phyloP scores from a whole-genome alignment of 64 coral and sea anemone genomes.

The Catalaphyllia jardinei region DNA sequence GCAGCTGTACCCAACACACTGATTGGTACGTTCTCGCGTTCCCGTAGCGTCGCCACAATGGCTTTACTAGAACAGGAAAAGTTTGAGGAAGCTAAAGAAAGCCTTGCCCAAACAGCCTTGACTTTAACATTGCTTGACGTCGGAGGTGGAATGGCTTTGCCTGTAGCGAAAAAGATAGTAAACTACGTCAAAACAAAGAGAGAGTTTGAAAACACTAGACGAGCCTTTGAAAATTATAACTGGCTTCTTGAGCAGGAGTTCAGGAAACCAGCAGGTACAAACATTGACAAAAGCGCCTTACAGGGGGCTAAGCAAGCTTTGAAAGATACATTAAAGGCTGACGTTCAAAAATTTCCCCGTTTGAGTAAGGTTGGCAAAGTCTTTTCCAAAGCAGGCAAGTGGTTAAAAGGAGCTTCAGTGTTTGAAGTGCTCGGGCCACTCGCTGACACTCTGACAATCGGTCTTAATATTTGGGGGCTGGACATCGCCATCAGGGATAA shows the following conservation, averaged over 20 bases:
- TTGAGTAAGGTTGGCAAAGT: constrained; percentile 14
- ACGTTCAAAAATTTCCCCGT: background rate
- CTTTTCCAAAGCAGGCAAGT: constrained; percentile 30
- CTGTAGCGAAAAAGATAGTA: background rate
- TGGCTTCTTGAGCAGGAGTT: background rate
- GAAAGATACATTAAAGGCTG: background rate
- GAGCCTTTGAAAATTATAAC: background rate
- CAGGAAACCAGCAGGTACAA: background rate
- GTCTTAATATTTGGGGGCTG: constrained; percentile 30
- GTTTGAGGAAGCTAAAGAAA: constrained; percentile 7
- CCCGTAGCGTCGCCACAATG: background rate
- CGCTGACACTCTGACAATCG: constrained; percentile 1
- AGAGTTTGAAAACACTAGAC: background rate
- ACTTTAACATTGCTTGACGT: background rate
- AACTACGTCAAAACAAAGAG: background rate
- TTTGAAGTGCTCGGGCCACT: constrained; percentile 13
- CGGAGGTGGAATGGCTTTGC: constrained; percentile 13
- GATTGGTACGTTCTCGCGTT: background rate
- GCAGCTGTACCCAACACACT: background rate
- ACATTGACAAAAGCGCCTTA: background rate
- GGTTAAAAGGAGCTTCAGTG: constrained; percentile 8
- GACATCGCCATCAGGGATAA: constrained; percentile 28
- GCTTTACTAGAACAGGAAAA: background rate
- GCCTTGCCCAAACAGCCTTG: constrained; percentile 14
- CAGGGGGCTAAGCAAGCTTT: background rate